These are phyloP conservation scores for Sebastes iracundus DNA, from an alignment of 2,797 vertebrate genomes.

Conservation along the genomic window DNA sequence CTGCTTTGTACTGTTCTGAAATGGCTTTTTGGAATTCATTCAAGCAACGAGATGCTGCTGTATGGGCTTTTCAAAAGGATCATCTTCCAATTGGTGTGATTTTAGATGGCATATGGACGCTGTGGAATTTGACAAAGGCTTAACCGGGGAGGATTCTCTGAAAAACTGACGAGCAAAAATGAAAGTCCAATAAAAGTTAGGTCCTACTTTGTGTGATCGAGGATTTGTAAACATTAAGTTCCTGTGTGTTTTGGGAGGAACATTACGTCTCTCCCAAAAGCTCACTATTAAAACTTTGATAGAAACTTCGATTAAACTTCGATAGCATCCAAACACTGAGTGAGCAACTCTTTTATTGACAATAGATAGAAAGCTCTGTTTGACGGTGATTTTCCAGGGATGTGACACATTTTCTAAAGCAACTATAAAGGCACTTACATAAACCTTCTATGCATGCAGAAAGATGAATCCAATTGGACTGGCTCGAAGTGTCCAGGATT, in stretches of 20 bases:
- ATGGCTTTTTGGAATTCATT: not conserved
- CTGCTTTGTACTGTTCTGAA: not conserved
- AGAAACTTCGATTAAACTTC: too few species aligned
- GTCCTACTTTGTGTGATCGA: not conserved
- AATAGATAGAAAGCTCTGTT: not conserved
- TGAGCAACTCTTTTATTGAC: not conserved
- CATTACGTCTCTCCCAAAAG: not conserved
- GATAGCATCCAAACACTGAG: not conserved
- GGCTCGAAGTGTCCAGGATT: not conserved
- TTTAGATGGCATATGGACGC: not conserved
- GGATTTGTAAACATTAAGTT: constrained; percentile 2
- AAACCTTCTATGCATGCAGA: not conserved
- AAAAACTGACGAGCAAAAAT: not conserved
- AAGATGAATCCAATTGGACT: not conserved
- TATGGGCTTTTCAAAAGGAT: not conserved
- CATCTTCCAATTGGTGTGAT: not conserved
- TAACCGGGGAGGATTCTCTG: not conserved
- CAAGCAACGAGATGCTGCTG: not conserved
- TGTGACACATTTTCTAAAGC: not conserved
- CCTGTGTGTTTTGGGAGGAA: not conserved
- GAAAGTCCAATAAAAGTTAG: not conserved
- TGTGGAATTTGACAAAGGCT: not conserved
- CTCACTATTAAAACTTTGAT: not conserved
- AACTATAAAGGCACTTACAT: not conserved
- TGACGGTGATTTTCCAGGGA: not conserved